phyloP scores from a whole-genome alignment of 64 coral and sea anemone genomes.

The Porites lutea region DNA sequence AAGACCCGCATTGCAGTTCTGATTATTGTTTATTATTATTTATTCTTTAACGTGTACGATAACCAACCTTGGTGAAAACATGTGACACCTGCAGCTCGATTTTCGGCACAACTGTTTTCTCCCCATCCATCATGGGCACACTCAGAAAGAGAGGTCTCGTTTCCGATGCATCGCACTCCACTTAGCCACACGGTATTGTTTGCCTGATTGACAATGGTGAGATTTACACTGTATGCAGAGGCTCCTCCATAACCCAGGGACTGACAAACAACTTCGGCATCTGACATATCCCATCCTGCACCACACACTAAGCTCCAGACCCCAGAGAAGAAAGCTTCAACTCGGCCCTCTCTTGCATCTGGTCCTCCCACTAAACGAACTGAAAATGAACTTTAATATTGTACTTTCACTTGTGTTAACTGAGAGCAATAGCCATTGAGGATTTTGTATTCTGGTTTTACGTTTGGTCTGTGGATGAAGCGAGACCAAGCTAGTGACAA shows the following conservation, averaged over 20 bases:
- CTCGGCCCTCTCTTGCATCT: neutral
- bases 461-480: too few species aligned
- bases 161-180: slow-evolving; percentile 8
- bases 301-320: slow-evolving; percentile 26
- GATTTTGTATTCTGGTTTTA: too few species aligned
- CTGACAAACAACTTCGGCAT: slow-evolving; percentile 30
- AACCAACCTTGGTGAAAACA: neutral
- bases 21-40: too few species aligned
- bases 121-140: slow-evolving; percentile 18
- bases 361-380: slow-evolving; percentile 38
- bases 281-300: slow-evolving; percentile 5
- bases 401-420: too few species aligned
- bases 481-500: too few species aligned
- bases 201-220: neutral
- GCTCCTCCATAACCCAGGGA: slow-evolving; percentile 17
- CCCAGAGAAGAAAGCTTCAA: slow-evolving; percentile 12
- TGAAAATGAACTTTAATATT: neutral
- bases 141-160: slow-evolving; percentile 12
- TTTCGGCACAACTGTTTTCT: neutral
- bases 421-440: too few species aligned
- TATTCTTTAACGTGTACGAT: neutral
- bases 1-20: too few species aligned
- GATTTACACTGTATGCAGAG: neutral
- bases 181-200: slow-evolving; percentile 30
- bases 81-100: slow-evolving; percentile 18